Percentiles rank a stretch among this genome's conserved stretches.
phyloP scores from a whole-genome alignment of 2,888 invertebrate genomes.

The Heliconius ethilla region DNA sequence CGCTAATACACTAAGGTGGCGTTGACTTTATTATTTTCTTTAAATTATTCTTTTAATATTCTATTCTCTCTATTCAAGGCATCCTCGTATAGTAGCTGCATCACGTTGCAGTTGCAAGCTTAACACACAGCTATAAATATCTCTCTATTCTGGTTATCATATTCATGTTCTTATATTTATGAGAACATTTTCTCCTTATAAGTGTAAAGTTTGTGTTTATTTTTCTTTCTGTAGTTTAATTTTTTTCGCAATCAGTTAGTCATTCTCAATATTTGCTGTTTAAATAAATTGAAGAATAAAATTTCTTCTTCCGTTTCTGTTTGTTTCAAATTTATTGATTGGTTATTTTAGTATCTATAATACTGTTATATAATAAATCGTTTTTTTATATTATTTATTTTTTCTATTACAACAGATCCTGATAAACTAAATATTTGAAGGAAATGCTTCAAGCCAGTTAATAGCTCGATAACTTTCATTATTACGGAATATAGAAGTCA shows the following conservation, averaged over 20 bases:
- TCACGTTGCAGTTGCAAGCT: not conserved
- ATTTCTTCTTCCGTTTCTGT: too few species aligned
- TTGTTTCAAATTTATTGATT: too few species aligned
- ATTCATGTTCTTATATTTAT: constrained; percentile 8
- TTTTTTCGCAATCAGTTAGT: too few species aligned
- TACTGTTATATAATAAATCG: too few species aligned
- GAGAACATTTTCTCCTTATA: not conserved
- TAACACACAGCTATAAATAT: not conserved
- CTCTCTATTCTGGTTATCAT: constrained; percentile 3
- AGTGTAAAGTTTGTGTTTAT: not conserved
- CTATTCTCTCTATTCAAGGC: not conserved
- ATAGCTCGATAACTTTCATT: too few species aligned
- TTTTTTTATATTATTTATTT: too few species aligned
- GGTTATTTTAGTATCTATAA: not conserved
- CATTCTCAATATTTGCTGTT: too few species aligned
- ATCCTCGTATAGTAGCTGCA: not conserved
- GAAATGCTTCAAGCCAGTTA: too few species aligned
- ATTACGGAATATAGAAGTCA: too few species aligned
- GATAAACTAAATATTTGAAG: too few species aligned
- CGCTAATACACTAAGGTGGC: not conserved
- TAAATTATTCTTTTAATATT: not conserved
- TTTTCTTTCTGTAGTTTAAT: not conserved
- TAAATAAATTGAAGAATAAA: too few species aligned
- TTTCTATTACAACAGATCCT: too few species aligned
- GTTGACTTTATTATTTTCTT: not conserved